Conservation (phyloP, 2,113 vertebrate genomes). For the Podarcis muralis region DNA sequence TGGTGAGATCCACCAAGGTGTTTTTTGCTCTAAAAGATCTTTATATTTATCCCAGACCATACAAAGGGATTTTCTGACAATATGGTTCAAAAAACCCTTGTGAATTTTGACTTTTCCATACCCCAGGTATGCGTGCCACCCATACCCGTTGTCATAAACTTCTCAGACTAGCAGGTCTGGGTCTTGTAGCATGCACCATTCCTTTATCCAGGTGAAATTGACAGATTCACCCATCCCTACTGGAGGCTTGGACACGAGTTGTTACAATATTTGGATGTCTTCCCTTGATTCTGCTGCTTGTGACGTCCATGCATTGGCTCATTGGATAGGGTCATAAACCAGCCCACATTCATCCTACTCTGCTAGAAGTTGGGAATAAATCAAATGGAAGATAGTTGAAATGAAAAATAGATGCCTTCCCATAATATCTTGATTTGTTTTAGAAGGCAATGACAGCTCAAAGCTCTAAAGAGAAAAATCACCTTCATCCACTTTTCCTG, state of each 20-base stretch:
- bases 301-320: background rate
- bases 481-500: slow-evolving; percentile 21
- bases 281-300: background rate
- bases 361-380: background rate
- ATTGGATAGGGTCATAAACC: background rate
- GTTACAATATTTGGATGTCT: background rate
- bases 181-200: no score
- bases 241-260: background rate
- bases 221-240: no score
- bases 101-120: no score
- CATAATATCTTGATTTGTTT: slow-evolving; percentile 7
- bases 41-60: no score
- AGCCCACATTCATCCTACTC: background rate
- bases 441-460: background rate
- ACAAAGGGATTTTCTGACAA: no score
- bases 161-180: no score
- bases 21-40: no score
- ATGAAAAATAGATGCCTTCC: background rate
- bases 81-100: no score
- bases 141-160: no score
- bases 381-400: background rate
- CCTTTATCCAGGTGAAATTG: no score
- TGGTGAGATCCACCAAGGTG: no score
- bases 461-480: background rate
- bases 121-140: no score